Base-by-base conservation (phyloP, 2,888 invertebrate genomes). In the Clusia tigrina region DNA sequence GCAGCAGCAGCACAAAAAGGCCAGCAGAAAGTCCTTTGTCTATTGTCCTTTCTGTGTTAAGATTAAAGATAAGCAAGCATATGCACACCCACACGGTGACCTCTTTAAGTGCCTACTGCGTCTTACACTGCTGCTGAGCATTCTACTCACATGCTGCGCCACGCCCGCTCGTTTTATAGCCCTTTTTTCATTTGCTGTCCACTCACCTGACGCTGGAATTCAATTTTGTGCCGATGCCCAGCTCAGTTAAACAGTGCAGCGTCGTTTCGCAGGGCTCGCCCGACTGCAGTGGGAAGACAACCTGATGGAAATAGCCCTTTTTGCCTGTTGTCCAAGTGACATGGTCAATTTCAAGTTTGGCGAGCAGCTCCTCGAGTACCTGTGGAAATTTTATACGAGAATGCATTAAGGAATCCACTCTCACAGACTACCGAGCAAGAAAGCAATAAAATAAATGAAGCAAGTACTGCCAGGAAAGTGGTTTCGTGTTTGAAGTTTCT, bases 201-300 rank as follows among this genome's bases (percentile, higher is more conserved):
- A 78, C 80, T 83, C 85, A 90, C 91, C 90, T 91, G 64, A 91
- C 90, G 74, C 89, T 88, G 62, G 91, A 91, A 81, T 89, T 89
- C 81, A 87, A 87, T 77, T 87, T 87, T 23, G 88, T 87, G 20
- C 91, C 91, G 67, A 91, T 90, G 32, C 91, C 90, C 70, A 91
- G 85, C 79, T 91, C 88, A 1, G 91, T 90, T 64, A 91, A 86
- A 74, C 90, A 91, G 76, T 91, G 91, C 60, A 91, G 83, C 82
- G 90, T 89, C 64, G 90, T 91, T 80, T 91, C 91, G 73, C 91
- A 91, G 60, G 87, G 86, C 69, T 90, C 90, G 38, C 91, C 91
- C 26, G 90, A 88, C 64, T 88, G 86, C 69, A 90, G 82, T 9
- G 91, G 91, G 78, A 91, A 91, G 61, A 89, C 86, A 60, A 90